Base-by-base conservation (phyloP, 1,140 invertebrate genomes). In the Eueides isabella region DNA sequence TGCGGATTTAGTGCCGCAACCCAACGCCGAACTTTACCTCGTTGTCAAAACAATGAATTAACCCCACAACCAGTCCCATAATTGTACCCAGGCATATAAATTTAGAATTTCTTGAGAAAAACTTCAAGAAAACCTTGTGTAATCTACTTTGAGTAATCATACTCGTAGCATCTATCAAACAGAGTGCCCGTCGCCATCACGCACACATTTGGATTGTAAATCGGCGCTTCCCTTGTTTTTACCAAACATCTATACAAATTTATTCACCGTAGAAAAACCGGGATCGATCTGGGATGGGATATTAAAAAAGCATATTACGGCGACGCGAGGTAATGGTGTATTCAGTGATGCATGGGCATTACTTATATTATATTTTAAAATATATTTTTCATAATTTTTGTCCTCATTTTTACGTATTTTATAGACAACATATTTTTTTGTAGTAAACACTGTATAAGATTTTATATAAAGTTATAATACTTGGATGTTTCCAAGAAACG, bases 181-280 rank as follows among this genome's bases (percentile, higher is more conserved):
- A 70, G 72, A 78, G 75, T 75, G 80, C 72, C 69, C 82, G 77
- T 82, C 80, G 77, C 73, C 73, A 61, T 80, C 83, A 80, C 72
- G 75, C 72, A 62, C 84, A 81, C 84, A 84, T 86, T 85, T 84
- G 75, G 78, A 78, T 86, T 87, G 85, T 86, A 86, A 87, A 87
- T 87, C 71, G 23, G 79, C 76, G 69, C 86, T 86, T 85, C 79
- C 83, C 81, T 75, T 74, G 78, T 87, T 87, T 86, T 87, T 87
- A 77, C 84, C 76, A 85, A 85, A 85, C 81, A 85, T 80, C 80
- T 78, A 87, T 85, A 86, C 85, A 87, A 86, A 87, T 87, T 86
- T 87, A 87, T 87, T 86, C 84, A 82, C 83, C 79, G 82, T 75
- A 74, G 79, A 80, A 85, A 85, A 83, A 74, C 72, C 64, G 72